phyloP scores from a whole-genome alignment of 2,113 vertebrate species.

The Grantiella picta region DNA sequence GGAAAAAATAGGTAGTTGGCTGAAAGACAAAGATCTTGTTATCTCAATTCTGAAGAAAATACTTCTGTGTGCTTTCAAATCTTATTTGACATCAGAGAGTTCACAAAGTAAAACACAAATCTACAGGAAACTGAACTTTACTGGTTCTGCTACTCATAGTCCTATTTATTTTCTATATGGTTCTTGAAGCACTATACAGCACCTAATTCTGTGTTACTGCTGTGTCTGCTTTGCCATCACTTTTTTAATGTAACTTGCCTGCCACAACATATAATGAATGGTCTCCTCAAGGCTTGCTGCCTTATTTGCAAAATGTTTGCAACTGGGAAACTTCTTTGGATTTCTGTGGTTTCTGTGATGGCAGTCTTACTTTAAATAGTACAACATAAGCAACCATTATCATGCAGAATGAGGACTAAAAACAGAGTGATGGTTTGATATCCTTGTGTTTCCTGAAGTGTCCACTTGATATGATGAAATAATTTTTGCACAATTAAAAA shows the following conservation, averaged over 20 bases:
- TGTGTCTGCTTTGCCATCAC: background rate
- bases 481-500: slow-evolving; percentile 6
- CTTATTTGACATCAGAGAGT: background rate
- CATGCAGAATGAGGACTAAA: background rate
- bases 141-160: background rate
- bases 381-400: background rate
- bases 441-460: background rate
- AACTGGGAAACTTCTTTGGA: background rate
- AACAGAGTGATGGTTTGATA: background rate
- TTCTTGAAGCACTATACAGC: background rate
- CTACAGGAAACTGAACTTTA: background rate
- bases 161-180: background rate
- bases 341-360: background rate
- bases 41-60: background rate
- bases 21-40: background rate
- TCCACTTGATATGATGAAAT: background rate
- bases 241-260: background rate
- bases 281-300: background rate
- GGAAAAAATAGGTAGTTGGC: background rate
- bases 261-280: background rate
- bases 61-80: background rate
- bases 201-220: background rate
- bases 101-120: background rate
- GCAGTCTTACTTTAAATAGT: background rate
- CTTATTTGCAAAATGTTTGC: background rate